These are phyloP conservation scores for Heliornis fulica DNA, from an alignment of 2,113 vertebrate species.

Conservation along the genomic window DNA sequence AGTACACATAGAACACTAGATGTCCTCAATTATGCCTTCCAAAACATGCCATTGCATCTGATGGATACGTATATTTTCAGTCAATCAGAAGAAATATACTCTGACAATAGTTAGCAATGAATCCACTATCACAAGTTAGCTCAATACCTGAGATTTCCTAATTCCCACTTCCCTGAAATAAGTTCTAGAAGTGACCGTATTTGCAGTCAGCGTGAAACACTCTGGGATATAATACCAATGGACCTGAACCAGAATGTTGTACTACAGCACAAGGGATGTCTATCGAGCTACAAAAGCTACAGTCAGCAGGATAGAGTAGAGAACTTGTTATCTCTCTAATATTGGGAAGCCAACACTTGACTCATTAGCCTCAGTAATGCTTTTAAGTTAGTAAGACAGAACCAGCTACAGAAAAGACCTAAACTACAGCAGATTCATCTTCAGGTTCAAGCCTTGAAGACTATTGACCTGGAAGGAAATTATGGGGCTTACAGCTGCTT, in stretches of 20 bases:
- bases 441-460: background rate
- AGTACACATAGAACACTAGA: background rate
- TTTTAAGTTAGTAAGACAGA: background rate
- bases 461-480: background rate
- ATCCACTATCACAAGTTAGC: background rate
- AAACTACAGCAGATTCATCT: background rate
- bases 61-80: background rate
- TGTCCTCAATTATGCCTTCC: background rate
- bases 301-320: background rate
- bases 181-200: background rate
- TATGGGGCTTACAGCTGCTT: background rate
- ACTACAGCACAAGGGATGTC: background rate
- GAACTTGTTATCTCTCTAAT: background rate
- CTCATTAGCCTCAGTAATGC: background rate
- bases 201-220: background rate
- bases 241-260: background rate
- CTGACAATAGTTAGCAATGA: background rate
- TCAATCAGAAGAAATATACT: background rate
- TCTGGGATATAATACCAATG: background rate
- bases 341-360: background rate
- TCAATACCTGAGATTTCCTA: background rate
- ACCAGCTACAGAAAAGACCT: background rate
- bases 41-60: background rate
- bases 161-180: background rate
- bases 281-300: background rate